Percentiles rank a stretch among this genome's conserved stretches.
Conservation (phyloP, 2,888 invertebrate genomes). For the Spisula subtruncata region DNA sequence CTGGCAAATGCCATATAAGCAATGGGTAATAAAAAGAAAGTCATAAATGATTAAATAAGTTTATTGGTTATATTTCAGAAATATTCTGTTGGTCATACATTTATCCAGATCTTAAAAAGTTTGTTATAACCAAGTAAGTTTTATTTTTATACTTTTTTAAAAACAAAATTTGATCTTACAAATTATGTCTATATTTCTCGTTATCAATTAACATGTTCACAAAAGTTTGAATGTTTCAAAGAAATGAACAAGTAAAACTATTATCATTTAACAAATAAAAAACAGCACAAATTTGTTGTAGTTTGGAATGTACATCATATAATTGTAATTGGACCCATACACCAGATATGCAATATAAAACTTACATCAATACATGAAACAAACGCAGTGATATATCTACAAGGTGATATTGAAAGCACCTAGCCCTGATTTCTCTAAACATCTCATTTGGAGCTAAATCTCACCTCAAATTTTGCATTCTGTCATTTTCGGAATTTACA, state of each 20-base stretch:
- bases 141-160: background rate
- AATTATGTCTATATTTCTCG: background rate
- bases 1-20: too few species aligned
- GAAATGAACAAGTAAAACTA: background rate
- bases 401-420: background rate
- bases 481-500: too few species aligned
- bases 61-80: constrained; percentile 18
- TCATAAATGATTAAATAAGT: constrained; percentile 12
- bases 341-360: constrained; percentile 21
- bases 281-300: constrained; percentile 5
- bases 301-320: constrained; percentile 6
- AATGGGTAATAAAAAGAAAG: constrained; percentile 17
- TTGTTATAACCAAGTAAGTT: background rate
- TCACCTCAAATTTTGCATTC: too few species aligned
- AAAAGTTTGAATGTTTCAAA: background rate
- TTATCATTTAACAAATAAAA: constrained; percentile 4
- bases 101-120: constrained; percentile 11
- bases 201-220: background rate
- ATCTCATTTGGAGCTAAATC: too few species aligned
- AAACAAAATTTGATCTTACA: background rate
- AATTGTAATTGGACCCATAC: constrained; percentile 11
- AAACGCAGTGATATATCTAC: constrained; percentile 1
- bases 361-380: background rate
- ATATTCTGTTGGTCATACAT: constrained; percentile 11
- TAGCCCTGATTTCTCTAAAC: too few species aligned